A percentile compares a stretch with the other conserved stretches of the same genome.
phyloP scores from a whole-genome alignment of 1,140 invertebrate species.

The Aphelinus certus region DNA sequence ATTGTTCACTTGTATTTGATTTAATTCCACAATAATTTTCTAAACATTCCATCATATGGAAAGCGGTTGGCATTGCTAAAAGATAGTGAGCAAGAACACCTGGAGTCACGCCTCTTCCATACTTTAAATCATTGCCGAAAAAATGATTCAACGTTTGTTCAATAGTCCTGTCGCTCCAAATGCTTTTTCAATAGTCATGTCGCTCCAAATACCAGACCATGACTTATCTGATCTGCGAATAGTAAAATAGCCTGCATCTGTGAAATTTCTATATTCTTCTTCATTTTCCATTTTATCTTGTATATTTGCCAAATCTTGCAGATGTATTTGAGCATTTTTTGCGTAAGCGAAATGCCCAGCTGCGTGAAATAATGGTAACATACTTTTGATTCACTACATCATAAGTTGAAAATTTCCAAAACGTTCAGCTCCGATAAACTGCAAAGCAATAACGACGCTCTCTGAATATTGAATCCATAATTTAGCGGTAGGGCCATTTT shows the following conservation, averaged over 20 bases:
- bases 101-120: constrained; percentile 39
- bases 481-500: constrained; percentile 30
- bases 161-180: constrained; percentile 57
- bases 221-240: constrained; percentile 52
- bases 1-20: constrained; percentile 56
- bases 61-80: constrained; percentile 32
- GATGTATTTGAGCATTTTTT: constrained; percentile 56
- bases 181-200: constrained; percentile 56
- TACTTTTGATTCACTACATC: constrained; percentile 42
- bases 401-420: constrained; percentile 50
- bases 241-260: constrained; percentile 48
- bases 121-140: constrained; percentile 44
- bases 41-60: constrained; percentile 43
- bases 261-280: constrained; percentile 50
- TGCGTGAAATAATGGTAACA: constrained; percentile 56
- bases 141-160: constrained; percentile 57
- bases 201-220: constrained; percentile 58
- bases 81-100: constrained; percentile 38
- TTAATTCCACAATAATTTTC: constrained; percentile 53
- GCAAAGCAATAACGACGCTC: constrained; percentile 15
- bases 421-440: constrained; percentile 43
- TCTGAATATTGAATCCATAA: constrained; percentile 41
- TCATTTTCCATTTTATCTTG: constrained; percentile 46
- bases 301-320: constrained; percentile 54
- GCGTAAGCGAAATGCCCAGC: constrained; percentile 53